Evolutionary conservation across 2,888 invertebrate genomes (phyloP).

Genomic region (Melieria picta): DNA sequence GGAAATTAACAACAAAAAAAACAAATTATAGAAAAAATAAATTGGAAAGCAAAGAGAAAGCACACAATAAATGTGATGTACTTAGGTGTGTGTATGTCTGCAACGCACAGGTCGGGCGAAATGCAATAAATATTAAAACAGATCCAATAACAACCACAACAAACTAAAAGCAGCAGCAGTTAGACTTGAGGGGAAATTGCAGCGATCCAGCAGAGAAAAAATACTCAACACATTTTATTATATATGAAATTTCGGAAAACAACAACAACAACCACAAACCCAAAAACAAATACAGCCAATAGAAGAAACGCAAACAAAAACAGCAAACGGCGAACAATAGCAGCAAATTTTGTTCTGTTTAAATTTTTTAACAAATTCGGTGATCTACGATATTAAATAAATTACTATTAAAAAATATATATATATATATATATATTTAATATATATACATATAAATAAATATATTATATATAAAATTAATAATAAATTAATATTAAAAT

Average conservation of each 20-base stretch:
- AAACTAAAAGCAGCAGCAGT: too few relatives aligned
- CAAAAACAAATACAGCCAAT: constrained; percentile 30
- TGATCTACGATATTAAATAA: constrained; percentile 60
- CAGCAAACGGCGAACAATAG: constrained; percentile 20
- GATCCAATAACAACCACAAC: too few relatives aligned
- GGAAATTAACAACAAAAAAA: constrained; percentile 6
- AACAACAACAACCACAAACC: constrained; percentile 24
- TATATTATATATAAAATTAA: constrained; percentile 42
- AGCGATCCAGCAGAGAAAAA: neutral
- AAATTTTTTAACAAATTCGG: constrained; percentile 61
- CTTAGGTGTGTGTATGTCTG: neutral
- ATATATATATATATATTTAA: constrained; percentile 47
- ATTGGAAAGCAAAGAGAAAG: constrained; percentile 5
- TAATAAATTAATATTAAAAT: constrained; percentile 46
- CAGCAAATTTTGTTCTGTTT: constrained; percentile 49
- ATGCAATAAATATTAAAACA: too few relatives aligned
- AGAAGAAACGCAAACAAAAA: constrained; percentile 30
- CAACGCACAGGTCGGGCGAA: too few relatives aligned
- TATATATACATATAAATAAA: constrained; percentile 44
- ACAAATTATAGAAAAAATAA: constrained; percentile 28
- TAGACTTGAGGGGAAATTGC: too few relatives aligned
- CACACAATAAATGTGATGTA: constrained; percentile 37
- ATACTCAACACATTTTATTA: neutral
- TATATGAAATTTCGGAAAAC: constrained; percentile 14
- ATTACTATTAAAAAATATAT: constrained; percentile 39